Conservation (phyloP, 2,888 invertebrate species). For the Aromia moschata region DNA sequence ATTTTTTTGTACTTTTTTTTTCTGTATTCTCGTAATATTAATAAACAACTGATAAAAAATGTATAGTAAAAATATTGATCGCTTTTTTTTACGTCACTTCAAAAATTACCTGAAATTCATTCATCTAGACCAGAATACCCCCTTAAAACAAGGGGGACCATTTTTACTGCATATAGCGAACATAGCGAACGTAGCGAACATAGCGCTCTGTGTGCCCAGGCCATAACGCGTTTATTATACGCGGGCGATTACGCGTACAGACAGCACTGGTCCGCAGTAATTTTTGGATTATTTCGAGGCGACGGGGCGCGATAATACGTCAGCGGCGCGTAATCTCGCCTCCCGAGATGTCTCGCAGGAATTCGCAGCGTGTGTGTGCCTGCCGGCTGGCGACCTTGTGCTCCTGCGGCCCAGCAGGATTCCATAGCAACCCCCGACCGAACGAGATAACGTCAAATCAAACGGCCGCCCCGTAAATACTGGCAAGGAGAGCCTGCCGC, state of each 20-base stretch:
- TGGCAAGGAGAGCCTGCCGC: slow-evolving; percentile 32
- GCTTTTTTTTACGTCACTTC: no score
- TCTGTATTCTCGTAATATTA: no score
- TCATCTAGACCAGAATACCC: no score
- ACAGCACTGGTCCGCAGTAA: slow-evolving; percentile 8
- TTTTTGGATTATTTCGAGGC: slow-evolving; percentile 12
- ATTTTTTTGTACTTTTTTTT: no score
- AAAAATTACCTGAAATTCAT: no score
- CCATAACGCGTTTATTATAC: neutral
- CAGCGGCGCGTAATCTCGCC: slow-evolving; percentile 35
- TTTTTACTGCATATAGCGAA: no score
- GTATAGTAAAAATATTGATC: no score
- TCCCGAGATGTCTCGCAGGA: slow-evolving; percentile 35
- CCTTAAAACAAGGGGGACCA: no score
- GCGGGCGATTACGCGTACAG: neutral
- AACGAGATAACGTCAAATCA: slow-evolving; percentile 49
- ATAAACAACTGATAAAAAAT: no score
- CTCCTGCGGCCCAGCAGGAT: slow-evolving; percentile 47
- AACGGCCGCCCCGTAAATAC: slow-evolving; percentile 41
- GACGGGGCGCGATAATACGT: slow-evolving; percentile 36
- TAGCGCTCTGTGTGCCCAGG: no score
- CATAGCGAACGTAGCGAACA: no score
- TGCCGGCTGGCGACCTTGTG: slow-evolving; percentile 36
- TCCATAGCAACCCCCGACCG: slow-evolving; percentile 52
- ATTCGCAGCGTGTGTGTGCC: slow-evolving; percentile 32